These are phyloP conservation scores for Bucco capensis DNA, from an alignment of 2,113 vertebrate species.

Conservation along the genomic window DNA sequence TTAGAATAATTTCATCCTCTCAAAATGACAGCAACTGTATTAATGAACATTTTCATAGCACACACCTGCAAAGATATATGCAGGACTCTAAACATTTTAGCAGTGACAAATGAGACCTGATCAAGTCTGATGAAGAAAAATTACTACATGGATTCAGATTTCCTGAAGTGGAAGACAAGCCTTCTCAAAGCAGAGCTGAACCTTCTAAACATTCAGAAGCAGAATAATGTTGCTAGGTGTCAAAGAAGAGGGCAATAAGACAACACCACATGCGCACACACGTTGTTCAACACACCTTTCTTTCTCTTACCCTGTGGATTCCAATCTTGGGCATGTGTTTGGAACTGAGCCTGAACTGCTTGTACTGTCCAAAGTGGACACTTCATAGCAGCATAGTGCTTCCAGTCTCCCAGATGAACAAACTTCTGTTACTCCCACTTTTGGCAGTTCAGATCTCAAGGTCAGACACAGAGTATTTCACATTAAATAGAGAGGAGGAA, in stretches of 20 bases:
- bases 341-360: not conserved
- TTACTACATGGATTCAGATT: not conserved
- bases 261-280: not conserved
- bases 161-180: not conserved
- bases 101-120: not conserved
- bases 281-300: not conserved
- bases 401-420: not conserved
- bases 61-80: not conserved
- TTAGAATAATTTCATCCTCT: not conserved
- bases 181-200: not conserved
- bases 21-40: not conserved
- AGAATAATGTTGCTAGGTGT: not conserved
- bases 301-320: not conserved
- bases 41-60: not conserved
- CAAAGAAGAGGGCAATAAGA: not conserved
- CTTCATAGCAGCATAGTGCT: not conserved
- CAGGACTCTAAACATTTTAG: not conserved
- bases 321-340: not conserved
- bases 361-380: not conserved
- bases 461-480: not conserved
- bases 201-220: not conserved
- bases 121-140: not conserved
- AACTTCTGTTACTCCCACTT: not conserved
- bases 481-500: not conserved
- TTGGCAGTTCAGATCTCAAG: not conserved